Base-by-base conservation (phyloP, 2,888 invertebrate genomes). In the Thecocarcelia acutangulata region DNA sequence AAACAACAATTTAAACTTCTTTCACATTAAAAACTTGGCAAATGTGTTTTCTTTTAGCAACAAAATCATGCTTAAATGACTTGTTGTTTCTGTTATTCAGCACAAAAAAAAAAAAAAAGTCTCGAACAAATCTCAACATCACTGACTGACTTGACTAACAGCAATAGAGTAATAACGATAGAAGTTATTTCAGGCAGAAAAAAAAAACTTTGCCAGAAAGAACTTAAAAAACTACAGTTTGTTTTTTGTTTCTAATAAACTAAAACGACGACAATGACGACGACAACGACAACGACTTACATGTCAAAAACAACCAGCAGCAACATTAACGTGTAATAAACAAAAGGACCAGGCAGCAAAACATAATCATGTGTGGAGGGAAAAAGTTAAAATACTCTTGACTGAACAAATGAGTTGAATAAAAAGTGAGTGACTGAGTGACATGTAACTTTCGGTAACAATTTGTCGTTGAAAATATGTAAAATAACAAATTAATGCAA, bases 391-490 rank as follows among this genome's bases (percentile, higher is more conserved):
- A 52, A 59, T 21, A 66, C 48, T 48, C 72, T 72, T 52, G 58
- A 78, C 64, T 59, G 50, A 50, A 48, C 21, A 33, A 21, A 59
- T 64, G 72, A 64, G 58, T 44, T 44, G 44, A 6, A 72, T 66
- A 48, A 28, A 44, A 61, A 63, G 50, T 58, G 64, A 73, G 12
- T 15, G 64, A 74, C 28, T 66, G 64, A 80, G 69, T 80, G 83
- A 83, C 83, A 83, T 74, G 83, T 74, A 48, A 77, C 68, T 80
- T 73, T 81, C 81, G 66, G 52, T 40, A 81, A 76, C 63, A 81
- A 73, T 73, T 69, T 73, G 48, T 72, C 58, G 68, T 73, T 68
- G 17, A 28, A 15, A 63, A 54, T 76, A 28, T 69, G 59, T 59
- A 13, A 69, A 78, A 66, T 54, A 75, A 75, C 70, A 79, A 83